A percentile compares a stretch with the other conserved stretches of the same genome.
Evolutionary conservation across 1,140 invertebrate genomes (phyloP).

Genomic region (Lineus longissimus): DNA sequence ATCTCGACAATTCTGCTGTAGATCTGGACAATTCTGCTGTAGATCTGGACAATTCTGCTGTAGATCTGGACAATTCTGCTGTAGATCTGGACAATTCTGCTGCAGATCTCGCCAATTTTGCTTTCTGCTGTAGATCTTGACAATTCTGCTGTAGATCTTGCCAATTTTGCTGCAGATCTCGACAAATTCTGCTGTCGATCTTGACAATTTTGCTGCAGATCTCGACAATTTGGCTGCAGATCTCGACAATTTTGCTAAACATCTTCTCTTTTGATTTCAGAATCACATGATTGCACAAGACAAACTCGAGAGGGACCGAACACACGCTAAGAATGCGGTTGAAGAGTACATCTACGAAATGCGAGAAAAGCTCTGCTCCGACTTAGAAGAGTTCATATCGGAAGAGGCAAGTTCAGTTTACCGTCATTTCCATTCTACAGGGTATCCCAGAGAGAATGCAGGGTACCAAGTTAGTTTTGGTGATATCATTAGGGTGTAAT

Average conservation of each 20-base stretch:
- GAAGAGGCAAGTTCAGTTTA: slow-evolving; percentile 59
- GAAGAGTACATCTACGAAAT: slow-evolving; percentile 99
- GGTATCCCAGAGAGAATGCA: background rate
- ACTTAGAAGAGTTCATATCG: slow-evolving; percentile 72
- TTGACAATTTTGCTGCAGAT: too few relatives aligned
- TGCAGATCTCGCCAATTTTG: too few relatives aligned
- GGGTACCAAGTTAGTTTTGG: background rate
- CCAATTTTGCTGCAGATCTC: too few relatives aligned
- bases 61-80: too few relatives aligned
- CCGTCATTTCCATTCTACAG: background rate
- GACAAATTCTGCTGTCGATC: too few relatives aligned
- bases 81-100: too few relatives aligned
- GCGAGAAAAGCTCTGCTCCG: slow-evolving; percentile 74
- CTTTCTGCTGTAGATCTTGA: too few relatives aligned
- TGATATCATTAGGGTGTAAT: background rate
- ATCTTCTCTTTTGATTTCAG: slow-evolving; percentile 49
- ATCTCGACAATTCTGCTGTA: background rate
- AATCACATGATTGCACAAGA: slow-evolving; percentile 83
- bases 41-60: too few relatives aligned
- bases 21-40: too few relatives aligned
- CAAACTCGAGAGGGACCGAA: slow-evolving; percentile 86
- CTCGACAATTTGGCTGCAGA: too few relatives aligned
- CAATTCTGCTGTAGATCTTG: too few relatives aligned
- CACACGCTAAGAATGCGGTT: slow-evolving; percentile 91
- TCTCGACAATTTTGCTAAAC: background rate